phyloP scores from a whole-genome alignment of 2,888 invertebrate genomes.

The Apodemia mormo region DNA sequence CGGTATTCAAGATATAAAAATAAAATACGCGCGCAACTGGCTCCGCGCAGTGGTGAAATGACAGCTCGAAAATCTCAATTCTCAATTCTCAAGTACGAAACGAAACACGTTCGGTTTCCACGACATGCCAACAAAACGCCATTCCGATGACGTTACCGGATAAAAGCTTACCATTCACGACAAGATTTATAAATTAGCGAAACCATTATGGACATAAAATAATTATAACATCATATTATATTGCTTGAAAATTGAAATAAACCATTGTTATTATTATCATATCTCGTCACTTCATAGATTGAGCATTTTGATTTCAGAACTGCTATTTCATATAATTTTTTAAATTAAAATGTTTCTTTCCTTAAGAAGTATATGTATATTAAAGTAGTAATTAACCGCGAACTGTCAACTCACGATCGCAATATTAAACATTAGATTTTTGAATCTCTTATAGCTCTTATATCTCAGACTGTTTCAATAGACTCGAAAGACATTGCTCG shows the following conservation, averaged over 20 bases:
- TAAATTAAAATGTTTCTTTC: too few relatives aligned
- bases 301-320: not conserved
- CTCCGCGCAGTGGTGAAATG: constrained; percentile 56
- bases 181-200: not conserved
- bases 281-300: not conserved
- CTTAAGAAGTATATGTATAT: too few relatives aligned
- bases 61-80: constrained; percentile 33
- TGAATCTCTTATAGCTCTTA: too few relatives aligned
- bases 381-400: too few relatives aligned
- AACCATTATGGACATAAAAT: not conserved
- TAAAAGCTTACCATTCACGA: constrained; percentile 27
- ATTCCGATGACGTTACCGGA: constrained; percentile 42
- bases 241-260: too few relatives aligned
- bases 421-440: too few relatives aligned
- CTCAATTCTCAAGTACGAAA: not conserved
- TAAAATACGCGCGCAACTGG: constrained; percentile 33
- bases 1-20: constrained; percentile 4
- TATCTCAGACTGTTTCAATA: too few relatives aligned
- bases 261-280: not conserved
- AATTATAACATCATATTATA: not conserved
- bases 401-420: too few relatives aligned
- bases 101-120: constrained; percentile 12
- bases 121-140: constrained; percentile 37
- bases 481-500: too few relatives aligned
- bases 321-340: not conserved